phyloP scores from a whole-genome alignment of 2,888 invertebrate genomes.

The Ornithoptera priamus region DNA sequence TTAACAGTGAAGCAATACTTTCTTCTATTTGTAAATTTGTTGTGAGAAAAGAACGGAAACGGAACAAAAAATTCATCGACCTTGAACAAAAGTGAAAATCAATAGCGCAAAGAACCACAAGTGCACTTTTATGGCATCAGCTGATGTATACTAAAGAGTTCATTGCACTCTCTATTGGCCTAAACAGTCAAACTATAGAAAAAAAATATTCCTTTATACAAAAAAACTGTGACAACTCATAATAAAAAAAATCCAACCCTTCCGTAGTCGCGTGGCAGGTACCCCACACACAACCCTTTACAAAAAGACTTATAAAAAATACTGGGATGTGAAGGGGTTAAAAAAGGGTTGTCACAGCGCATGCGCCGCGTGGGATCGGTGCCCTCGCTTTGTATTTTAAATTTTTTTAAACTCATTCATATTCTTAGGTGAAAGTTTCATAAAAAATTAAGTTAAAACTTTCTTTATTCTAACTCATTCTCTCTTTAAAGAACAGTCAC shows the following conservation, averaged over 20 bases:
- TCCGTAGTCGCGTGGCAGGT: conserved; percentile 74
- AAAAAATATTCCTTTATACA: conserved; percentile 59
- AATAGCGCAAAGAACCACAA: conserved; percentile 63
- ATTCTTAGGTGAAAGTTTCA: not conserved
- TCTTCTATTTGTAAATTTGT: not conserved
- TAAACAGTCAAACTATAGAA: conserved; percentile 50
- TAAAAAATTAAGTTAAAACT: not conserved
- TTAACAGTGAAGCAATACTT: not conserved
- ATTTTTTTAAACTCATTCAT: conserved; percentile 46
- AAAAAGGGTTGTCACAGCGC: conserved; percentile 78
- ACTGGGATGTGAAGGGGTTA: conserved; percentile 74
- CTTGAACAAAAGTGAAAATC: conserved; percentile 70
- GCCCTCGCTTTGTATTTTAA: conserved; percentile 72
- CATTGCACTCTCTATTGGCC: conserved; percentile 73
- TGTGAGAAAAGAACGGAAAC: conserved; percentile 19
- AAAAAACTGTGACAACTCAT: conserved; percentile 59
- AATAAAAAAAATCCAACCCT: conserved; percentile 74
- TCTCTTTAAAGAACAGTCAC: too few species aligned
- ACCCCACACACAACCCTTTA: conserved; percentile 77
- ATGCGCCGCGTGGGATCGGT: conserved; percentile 72
- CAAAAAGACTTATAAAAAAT: conserved; percentile 76
- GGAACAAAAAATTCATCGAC: conserved; percentile 45
- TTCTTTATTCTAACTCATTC: too few species aligned
- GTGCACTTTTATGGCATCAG: conserved; percentile 75
- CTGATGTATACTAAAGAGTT: conserved; percentile 72